A percentile compares a stretch with the other conserved stretches of the same genome.
Evolutionary conservation across 2,888 invertebrate species (phyloP).

Genomic region (Cybosia mesomella): DNA sequence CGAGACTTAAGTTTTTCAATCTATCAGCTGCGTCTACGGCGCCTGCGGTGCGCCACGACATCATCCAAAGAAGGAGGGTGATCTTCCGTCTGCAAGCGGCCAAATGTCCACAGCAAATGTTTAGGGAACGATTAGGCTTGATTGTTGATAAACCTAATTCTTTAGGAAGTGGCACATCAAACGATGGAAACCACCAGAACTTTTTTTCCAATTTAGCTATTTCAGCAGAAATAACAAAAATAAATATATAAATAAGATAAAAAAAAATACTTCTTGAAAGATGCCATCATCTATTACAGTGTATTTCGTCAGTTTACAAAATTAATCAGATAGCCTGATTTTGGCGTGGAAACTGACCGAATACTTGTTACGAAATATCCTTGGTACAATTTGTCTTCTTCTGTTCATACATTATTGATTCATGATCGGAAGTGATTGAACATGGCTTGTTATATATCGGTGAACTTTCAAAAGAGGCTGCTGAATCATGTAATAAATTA

Average conservation of each 20-base stretch:
- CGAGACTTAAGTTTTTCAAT: too few species aligned
- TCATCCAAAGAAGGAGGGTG: too few species aligned
- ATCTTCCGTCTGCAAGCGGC: too few species aligned
- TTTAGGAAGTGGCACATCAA: conserved; percentile 23
- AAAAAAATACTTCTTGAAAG: conserved; percentile 8
- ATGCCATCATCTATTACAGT: conserved; percentile 7
- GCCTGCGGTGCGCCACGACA: too few species aligned
- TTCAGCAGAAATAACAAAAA: conserved; percentile 17
- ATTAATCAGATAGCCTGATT: conserved; percentile 1
- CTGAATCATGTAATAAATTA: conserved; percentile 24
- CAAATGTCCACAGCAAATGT: conserved; percentile 18
- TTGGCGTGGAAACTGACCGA: conserved; percentile 5
- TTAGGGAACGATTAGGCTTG: conserved; percentile 20
- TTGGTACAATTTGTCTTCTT: conserved; percentile 12
- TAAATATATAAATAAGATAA: too few species aligned
- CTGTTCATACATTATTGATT: conserved; percentile 18
- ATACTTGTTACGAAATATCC: conserved; percentile 11
- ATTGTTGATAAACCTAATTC: conserved; percentile 17
- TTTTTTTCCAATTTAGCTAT: conserved; percentile 14
- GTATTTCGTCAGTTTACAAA: conserved; percentile 14
- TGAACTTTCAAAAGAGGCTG: conserved; percentile 19
- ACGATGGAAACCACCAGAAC: conserved; percentile 15
- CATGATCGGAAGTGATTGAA: conserved; percentile 16
- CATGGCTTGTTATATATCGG: conserved; percentile 16
- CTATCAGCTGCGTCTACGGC: too few species aligned